Evolutionary conservation across 2,888 invertebrate species (phyloP), one percentile per base, ranked within the genome.

Genomic region (Mactromeris polynyma): DNA sequence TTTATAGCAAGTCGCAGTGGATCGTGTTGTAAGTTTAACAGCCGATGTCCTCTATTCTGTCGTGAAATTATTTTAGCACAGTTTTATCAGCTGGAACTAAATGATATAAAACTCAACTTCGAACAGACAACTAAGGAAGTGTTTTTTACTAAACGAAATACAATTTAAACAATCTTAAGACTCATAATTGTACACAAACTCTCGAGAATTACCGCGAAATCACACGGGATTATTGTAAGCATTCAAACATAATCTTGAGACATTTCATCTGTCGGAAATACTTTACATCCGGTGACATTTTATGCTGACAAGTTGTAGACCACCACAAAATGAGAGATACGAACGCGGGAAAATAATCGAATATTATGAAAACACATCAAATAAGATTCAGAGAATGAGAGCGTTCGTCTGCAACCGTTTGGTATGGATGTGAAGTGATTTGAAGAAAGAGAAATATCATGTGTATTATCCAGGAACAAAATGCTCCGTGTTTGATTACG

Each of bases 311-410:
- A 46, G 26, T 69, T n/a, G 26, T 46, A 82, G 88, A 88, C 88
- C 88, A 88, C 88, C 88, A 79, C 69, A 17, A 11, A 77, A 51
- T 36, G 54, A 85, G 73, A n/a, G 38, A 51, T 85, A 73, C 73
- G 64, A 82, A 77, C 58, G 42, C n/a, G 58, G 54, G 51, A 54
- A 85, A 82, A 85, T 88, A 85, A 85, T 85, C 79, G 51, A 79
- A 83, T 85, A 81, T 88, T 88, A 88, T 88, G 85, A 85, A 88
- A 88, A 88, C 88, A 88, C 46, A 64, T 58, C 81, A 54, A 82
- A 78, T 77, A 33, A 1, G 36, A 79, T 78, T 87, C 54, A 40
- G n/a, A 9, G 40, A 33, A 36, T n/a, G 58, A 64, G 58, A 64
- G 58, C 26, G n/a, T 64, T 64, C 58, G 26, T 26, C 58, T 64